These are phyloP conservation scores for Spheniscus humboldti DNA, from an alignment of 2,797 vertebrate species.

Conservation along the genomic window DNA sequence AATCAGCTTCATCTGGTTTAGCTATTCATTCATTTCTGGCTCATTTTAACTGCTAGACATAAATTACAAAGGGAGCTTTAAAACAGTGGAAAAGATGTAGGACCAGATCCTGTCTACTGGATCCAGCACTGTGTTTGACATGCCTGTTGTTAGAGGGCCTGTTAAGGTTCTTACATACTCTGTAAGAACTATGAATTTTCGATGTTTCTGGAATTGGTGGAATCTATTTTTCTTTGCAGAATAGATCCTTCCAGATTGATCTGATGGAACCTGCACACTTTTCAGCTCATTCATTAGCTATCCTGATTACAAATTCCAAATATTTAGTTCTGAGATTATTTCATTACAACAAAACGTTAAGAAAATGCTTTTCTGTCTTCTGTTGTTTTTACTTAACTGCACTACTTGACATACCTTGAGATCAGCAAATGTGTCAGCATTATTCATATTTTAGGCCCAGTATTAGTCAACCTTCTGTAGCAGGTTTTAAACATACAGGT, in stretches of 20 bases:
- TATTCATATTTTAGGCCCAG: neutral
- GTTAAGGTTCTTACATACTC: neutral
- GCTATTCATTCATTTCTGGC: neutral
- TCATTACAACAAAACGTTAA: neutral
- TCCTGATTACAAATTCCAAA: neutral
- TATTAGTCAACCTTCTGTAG: neutral
- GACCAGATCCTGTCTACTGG: neutral
- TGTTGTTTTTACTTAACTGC: neutral
- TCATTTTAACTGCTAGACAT: neutral
- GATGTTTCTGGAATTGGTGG: neutral
- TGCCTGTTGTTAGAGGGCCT: neutral
- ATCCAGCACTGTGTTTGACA: neutral
- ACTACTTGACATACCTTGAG: neutral
- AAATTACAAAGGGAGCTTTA: neutral
- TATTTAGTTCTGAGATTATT: neutral
- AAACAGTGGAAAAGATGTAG: neutral
- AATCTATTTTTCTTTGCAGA: neutral
- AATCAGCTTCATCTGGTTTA: constrained; percentile 12
- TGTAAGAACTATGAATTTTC: neutral
- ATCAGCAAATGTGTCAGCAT: neutral
- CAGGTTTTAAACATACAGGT: neutral
- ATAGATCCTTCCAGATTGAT: neutral
- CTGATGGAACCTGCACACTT: neutral
- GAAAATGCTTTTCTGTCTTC: neutral
- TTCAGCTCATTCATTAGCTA: neutral